Percentiles rank a stretch among this genome's conserved stretches.
Conservation (phyloP, 2,113 vertebrate genomes). For the Trogon surrucura region DNA sequence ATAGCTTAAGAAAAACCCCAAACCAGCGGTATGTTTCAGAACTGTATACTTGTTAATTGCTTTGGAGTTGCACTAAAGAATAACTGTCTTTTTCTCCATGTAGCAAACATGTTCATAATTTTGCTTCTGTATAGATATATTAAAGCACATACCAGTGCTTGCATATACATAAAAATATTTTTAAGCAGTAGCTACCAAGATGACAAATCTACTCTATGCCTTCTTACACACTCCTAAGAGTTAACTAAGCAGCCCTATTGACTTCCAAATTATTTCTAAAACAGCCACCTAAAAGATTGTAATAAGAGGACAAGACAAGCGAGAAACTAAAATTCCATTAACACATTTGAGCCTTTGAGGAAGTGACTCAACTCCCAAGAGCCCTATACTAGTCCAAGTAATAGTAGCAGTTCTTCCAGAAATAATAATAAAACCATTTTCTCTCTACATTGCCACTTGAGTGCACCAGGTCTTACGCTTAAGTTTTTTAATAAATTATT, state of each 20-base stretch:
- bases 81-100: not conserved
- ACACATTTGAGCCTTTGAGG: constrained; percentile 14
- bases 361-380: constrained; percentile 36
- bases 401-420: constrained; percentile 15
- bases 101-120: not conserved
- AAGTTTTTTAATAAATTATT: constrained; percentile 57
- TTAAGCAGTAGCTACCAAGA: not conserved
- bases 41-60: not conserved
- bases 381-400: not conserved
- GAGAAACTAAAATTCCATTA: constrained; percentile 11
- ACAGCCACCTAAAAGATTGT: not conserved
- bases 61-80: not conserved
- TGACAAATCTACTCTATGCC: not conserved
- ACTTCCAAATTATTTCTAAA: not conserved
- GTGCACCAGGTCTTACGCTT: constrained; percentile 1
- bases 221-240: not conserved
- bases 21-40: not conserved
- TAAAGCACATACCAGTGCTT: not conserved
- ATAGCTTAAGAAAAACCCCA: not conserved
- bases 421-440: constrained; percentile 47
- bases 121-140: not conserved
- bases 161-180: not conserved
- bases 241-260: not conserved
- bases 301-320: not conserved
- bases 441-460: not conserved